Evolutionary conservation across 1,140 invertebrate genomes (phyloP).

Genomic region (Apis florea): DNA sequence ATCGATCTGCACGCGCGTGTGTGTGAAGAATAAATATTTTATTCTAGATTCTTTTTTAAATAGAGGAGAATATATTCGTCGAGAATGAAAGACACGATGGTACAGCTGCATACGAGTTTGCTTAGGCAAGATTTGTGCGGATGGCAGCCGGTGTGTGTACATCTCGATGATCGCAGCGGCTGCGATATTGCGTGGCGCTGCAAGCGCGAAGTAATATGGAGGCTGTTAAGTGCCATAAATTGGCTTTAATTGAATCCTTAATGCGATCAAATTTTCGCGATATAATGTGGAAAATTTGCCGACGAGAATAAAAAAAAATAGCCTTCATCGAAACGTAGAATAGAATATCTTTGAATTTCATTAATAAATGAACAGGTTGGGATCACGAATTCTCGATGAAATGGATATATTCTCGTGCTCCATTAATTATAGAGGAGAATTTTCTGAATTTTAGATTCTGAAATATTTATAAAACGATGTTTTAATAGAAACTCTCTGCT

Average conservation of each 20-base stretch:
- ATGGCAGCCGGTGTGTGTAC: slow-evolving; percentile 40
- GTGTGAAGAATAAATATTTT: neutral
- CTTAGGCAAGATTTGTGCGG: slow-evolving; percentile 58
- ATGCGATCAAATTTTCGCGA: slow-evolving; percentile 26
- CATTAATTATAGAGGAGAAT: too few relatives aligned
- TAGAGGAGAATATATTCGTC: neutral
- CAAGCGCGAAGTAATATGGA: slow-evolving; percentile 39
- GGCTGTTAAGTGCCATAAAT: slow-evolving; percentile 36
- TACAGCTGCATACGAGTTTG: slow-evolving; percentile 45
- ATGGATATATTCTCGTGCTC: too few relatives aligned
- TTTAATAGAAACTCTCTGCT: too few relatives aligned
- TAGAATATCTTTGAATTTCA: too few relatives aligned
- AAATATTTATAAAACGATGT: too few relatives aligned
- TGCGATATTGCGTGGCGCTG: slow-evolving; percentile 59
- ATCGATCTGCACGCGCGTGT: neutral
- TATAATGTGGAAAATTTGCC: neutral
- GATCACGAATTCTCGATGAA: too few relatives aligned
- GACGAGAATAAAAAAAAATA: neutral
- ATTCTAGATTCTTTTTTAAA: too few relatives aligned
- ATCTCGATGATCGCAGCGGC: slow-evolving; percentile 45
- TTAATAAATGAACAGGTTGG: too few relatives aligned
- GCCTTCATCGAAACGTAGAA: neutral
- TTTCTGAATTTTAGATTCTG: too few relatives aligned
- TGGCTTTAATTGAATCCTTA: slow-evolving; percentile 54
- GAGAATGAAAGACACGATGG: neutral